Percentiles rank a stretch among this genome's conserved stretches.
These are phyloP conservation scores for Agrilus mali DNA, from an alignment of 2,888 invertebrate genomes.

Conservation along the genomic window DNA sequence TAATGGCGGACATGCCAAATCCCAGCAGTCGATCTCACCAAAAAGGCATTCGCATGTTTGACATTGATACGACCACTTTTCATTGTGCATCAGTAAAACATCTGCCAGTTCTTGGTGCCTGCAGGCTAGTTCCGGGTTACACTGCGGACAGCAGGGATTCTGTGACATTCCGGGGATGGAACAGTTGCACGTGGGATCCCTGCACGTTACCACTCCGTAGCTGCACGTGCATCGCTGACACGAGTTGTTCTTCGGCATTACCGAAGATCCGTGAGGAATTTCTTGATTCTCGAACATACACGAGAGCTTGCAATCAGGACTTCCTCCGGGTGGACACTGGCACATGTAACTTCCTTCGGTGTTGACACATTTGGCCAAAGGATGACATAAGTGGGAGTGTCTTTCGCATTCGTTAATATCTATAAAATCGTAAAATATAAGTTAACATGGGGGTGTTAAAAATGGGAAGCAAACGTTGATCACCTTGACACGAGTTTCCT, in stretches of 20 bases:
- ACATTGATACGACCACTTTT: slow-evolving; percentile 84
- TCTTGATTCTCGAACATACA: slow-evolving; percentile 61
- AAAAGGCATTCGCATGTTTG: slow-evolving; percentile 85
- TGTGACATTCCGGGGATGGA: slow-evolving; percentile 35
- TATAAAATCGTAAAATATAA: slow-evolving; percentile 32
- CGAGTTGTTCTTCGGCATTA: slow-evolving; percentile 34
- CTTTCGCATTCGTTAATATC: slow-evolving; percentile 77
- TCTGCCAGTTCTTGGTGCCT: slow-evolving; percentile 68
- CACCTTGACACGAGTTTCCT: slow-evolving; percentile 57
- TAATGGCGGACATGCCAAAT: slow-evolving; percentile 66
- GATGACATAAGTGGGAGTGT: slow-evolving; percentile 67
- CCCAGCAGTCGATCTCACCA: slow-evolving; percentile 84
- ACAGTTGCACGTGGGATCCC: slow-evolving; percentile 59
- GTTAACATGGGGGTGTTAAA: neutral
- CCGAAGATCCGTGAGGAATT: slow-evolving; percentile 44
- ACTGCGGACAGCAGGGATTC: slow-evolving; percentile 68
- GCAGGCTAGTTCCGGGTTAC: slow-evolving; percentile 61
- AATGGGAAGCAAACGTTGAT: slow-evolving; percentile 25
- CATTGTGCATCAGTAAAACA: slow-evolving; percentile 65
- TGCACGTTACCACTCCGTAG: slow-evolving; percentile 54
- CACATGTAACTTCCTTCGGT: slow-evolving; percentile 70
- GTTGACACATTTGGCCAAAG: slow-evolving; percentile 65
- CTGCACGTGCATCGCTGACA: slow-evolving; percentile 41
- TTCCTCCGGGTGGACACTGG: slow-evolving; percentile 43
- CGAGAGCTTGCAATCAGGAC: slow-evolving; percentile 52